Percentiles rank a stretch among this genome's conserved stretches.
Conservation (phyloP, 1,140 invertebrate genomes). For the Drosophila truncata region DNA sequence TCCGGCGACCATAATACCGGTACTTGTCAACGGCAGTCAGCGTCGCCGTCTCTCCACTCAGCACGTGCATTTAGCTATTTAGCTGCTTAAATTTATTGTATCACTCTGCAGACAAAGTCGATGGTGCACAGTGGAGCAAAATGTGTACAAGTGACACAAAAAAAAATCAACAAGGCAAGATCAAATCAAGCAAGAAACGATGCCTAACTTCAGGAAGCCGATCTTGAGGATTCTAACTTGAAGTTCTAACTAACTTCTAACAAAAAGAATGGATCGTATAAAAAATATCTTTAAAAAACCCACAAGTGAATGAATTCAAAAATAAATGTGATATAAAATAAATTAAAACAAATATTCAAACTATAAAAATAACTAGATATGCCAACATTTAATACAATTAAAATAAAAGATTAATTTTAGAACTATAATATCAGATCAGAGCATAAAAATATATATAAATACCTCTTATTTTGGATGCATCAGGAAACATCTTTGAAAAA, state of each 20-base stretch:
- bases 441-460: too few species aligned
- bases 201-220: background rate
- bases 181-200: background rate
- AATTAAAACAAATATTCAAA: too few species aligned
- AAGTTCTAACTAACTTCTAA: too few species aligned
- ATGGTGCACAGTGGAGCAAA: slow-evolving; percentile 50
- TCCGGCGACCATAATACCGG: slow-evolving; percentile 58
- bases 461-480: background rate
- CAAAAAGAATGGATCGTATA: too few species aligned
- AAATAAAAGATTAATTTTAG: too few species aligned
- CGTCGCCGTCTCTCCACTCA: slow-evolving; percentile 42
- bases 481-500: background rate
- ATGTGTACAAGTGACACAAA: background rate
- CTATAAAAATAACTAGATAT: too few species aligned
- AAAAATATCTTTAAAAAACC: background rate
- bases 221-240: too few species aligned
- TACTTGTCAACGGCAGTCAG: slow-evolving; percentile 67
- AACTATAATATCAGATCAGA: too few species aligned
- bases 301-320: background rate
- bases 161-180: background rate
- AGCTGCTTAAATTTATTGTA: slow-evolving; percentile 73
- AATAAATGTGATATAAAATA: too few species aligned
- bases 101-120: slow-evolving; percentile 24
- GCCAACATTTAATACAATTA: too few species aligned
- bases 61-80: slow-evolving; percentile 74